Evolutionary conservation across 2,888 invertebrate species (phyloP).

Genomic region (Aspidiotus destructor): DNA sequence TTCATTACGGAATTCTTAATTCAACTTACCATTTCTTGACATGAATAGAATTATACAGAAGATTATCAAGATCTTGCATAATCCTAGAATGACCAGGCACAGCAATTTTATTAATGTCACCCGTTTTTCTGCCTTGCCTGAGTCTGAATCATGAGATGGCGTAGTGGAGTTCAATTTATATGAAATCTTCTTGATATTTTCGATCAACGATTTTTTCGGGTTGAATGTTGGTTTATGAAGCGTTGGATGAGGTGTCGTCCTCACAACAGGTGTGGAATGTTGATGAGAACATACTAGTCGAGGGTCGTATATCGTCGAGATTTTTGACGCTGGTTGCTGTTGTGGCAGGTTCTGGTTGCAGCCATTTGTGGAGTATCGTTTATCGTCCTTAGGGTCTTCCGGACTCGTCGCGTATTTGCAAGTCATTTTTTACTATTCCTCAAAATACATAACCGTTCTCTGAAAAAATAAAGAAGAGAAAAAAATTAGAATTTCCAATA

Average conservation of each 20-base stretch:
- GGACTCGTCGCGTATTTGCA: constrained; percentile 23
- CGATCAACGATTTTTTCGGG: constrained; percentile 21
- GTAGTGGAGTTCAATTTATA: constrained; percentile 16
- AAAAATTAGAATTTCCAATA: no score
- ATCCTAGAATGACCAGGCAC: not conserved
- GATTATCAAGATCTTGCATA: not conserved
- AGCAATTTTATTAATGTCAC: not conserved
- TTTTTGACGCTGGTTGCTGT: constrained; percentile 16
- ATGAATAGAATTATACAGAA: not conserved
- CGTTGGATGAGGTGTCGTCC: not conserved
- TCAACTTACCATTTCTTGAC: not conserved
- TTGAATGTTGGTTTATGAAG: not conserved
- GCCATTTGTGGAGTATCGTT: not conserved
- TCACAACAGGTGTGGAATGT: no score
- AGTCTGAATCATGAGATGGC: not conserved
- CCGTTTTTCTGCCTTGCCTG: not conserved
- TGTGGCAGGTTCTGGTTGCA: not conserved
- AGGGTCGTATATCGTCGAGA: constrained; percentile 36
- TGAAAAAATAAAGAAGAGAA: not conserved
- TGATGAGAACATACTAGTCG: constrained; percentile 19
- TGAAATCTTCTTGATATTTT: constrained; percentile 25
- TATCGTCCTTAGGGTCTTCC: constrained; percentile 15
- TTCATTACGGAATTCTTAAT: no score
- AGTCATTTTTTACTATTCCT: constrained; percentile 16
- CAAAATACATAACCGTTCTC: constrained; percentile 25